Evolutionary conservation across 1,140 invertebrate genomes (phyloP).

Genomic region (Elysia chlorotica): DNA sequence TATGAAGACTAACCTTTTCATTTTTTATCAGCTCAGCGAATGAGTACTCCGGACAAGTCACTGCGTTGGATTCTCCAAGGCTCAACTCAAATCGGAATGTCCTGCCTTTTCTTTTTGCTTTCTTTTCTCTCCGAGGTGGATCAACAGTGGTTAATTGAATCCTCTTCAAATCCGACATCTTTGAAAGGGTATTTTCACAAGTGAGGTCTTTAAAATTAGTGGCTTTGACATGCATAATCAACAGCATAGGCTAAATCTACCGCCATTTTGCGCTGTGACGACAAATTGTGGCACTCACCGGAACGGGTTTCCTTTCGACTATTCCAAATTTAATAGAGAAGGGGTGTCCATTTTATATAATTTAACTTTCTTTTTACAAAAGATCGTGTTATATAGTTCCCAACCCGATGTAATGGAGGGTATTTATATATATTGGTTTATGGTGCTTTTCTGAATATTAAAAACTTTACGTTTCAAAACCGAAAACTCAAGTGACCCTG

Average conservation of each 20-base stretch:
- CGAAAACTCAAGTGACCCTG: too few species aligned
- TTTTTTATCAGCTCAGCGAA: constrained; percentile 19
- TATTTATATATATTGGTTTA: too few species aligned
- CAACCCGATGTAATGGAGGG: too few species aligned
- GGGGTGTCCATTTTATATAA: too few species aligned
- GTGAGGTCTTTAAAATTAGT: too few species aligned
- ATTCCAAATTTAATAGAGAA: too few species aligned
- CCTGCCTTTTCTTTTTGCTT: constrained; percentile 10
- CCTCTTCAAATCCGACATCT: constrained; percentile 18
- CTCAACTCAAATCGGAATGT: constrained; percentile 7
- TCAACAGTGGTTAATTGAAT: not conserved
- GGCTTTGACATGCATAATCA: too few species aligned
- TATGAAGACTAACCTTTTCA: constrained; percentile 3
- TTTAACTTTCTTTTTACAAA: too few species aligned
- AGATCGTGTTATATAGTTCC: too few species aligned
- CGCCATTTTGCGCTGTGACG: constrained; percentile 24
- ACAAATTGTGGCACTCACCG: constrained; percentile 5
- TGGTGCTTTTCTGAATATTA: too few species aligned
- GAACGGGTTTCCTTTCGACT: constrained; percentile 5
- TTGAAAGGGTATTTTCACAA: too few species aligned
- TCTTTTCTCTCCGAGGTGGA: constrained; percentile 5
- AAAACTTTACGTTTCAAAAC: too few species aligned
- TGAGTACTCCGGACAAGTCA: constrained; percentile 19
- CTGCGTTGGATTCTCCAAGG: constrained; percentile 12
- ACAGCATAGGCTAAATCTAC: constrained; percentile 19